Conservation (phyloP, 2,113 vertebrate genomes). For the Antechinus stuartii region DNA sequence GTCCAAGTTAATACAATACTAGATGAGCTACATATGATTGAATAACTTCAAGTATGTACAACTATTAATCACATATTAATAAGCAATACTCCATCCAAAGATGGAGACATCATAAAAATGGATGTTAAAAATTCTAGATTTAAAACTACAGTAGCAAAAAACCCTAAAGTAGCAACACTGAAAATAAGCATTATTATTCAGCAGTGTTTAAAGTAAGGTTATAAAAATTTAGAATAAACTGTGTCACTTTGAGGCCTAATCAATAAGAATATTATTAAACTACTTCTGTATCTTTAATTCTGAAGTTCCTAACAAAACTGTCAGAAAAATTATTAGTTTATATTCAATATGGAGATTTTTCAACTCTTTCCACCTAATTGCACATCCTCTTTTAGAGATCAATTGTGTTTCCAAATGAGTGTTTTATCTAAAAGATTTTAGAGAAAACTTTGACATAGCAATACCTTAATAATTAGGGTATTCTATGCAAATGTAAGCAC, state of each 20-base stretch:
- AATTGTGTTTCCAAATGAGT: conserved; percentile 35
- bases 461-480: conserved; percentile 49
- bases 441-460: conserved; percentile 38
- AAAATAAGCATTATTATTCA: conserved; percentile 78
- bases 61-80: conserved; percentile 78
- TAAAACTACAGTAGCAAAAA: conserved; percentile 41
- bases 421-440: conserved; percentile 29
- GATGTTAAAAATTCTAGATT: conserved; percentile 73
- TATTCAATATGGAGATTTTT: conserved; percentile 6
- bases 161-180: conserved; percentile 74
- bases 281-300: conserved; percentile 51
- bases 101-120: conserved; percentile 78
- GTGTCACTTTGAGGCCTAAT: conserved; percentile 56
- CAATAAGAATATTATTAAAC: conserved; percentile 45
- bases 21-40: conserved; percentile 70
- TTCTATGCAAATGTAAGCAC: conserved; percentile 48
- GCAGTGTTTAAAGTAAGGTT: conserved; percentile 71
- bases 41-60: conserved; percentile 74
- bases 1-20: conserved; percentile 68
- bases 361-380: not conserved
- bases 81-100: conserved; percentile 72
- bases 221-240: conserved; percentile 66
- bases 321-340: not conserved
- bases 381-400: not conserved
- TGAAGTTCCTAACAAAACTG: conserved; percentile 38